These are phyloP conservation scores for Melipona quadrifasciata DNA, from an alignment of 1,140 invertebrate genomes.

Conservation along the genomic window DNA sequence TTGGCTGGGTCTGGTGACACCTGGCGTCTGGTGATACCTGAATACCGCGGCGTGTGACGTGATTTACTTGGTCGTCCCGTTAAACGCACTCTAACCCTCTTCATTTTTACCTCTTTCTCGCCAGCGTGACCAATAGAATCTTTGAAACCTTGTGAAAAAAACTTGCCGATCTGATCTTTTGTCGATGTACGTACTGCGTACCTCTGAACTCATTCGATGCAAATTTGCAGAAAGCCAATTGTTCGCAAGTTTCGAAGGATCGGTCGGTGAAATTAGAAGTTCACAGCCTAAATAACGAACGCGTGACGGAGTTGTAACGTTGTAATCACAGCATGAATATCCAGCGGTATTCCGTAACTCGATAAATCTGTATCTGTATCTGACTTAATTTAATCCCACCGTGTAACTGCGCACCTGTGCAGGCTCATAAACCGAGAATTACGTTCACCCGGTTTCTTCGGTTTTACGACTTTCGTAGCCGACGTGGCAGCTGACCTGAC, in stretches of 20 bases:
- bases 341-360: too few species aligned
- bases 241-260: too few species aligned
- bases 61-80: slow-evolving; percentile 53
- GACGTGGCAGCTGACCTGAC: slow-evolving; percentile 31
- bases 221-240: not conserved
- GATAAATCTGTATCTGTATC: slow-evolving; percentile 35
- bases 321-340: not conserved
- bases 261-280: not conserved
- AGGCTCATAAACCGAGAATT: slow-evolving; percentile 51
- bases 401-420: slow-evolving; percentile 39
- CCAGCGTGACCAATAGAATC: slow-evolving; percentile 12
- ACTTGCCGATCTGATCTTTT: not conserved
- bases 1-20: slow-evolving; percentile 57
- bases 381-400: slow-evolving; percentile 39
- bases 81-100: slow-evolving; percentile 10
- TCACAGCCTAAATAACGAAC: not conserved
- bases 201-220: not conserved
- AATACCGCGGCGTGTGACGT: slow-evolving; percentile 64
- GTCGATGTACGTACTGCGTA: too few species aligned
- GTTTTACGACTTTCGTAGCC: slow-evolving; percentile 45
- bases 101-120: slow-evolving; percentile 48
- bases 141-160: not conserved
- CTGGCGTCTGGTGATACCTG: slow-evolving; percentile 72
- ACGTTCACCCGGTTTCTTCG: slow-evolving; percentile 34
- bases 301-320: too few species aligned